Base-by-base conservation (phyloP, 2,888 invertebrate species). In the Palloptera scutellata region DNA sequence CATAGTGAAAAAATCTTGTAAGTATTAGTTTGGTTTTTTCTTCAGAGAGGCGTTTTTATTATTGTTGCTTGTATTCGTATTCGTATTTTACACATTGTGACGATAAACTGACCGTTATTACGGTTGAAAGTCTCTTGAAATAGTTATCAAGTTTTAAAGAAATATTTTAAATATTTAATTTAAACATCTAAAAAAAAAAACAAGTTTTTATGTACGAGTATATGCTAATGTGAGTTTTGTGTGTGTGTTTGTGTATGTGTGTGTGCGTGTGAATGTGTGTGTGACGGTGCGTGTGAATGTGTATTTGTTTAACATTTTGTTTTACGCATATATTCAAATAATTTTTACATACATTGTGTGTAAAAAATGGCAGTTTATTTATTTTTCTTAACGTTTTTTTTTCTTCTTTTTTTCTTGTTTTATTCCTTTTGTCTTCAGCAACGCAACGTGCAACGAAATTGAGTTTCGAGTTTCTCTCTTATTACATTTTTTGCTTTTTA, bases 331-430 rank as follows among this genome's bases (percentile, higher is more conserved):
- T 76, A 78, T 75, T 76, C 75, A 79, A 79, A 78, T 75, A 74
- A 72, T 75, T 77, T 77, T 76, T 74, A 75, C 75, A 76, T 79
- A 78, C 78, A 80, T 76, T 76, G 77, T 72, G 77, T 79, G 77
- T 81, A 79, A 76, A 81, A 82, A 82, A 82, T 81, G 81, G 81
- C 81, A 81, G 81, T 81, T 79, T 75, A 69, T 74, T 62, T 73
- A 61, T 64, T 48, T 62, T 63, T 64, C 66, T 30, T 30, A 30
- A 72, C 73, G 72, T 77, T 73, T 74, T 70, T 68, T 68, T 73
- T 43, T 68, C 69, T 48, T 52, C 8, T 40, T 17, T 61, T 40
- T 59, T 69, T 65, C 70, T 20, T 68, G 54, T 69, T 68, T 76
- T 75, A n/a, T n/a, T n/a, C n/a, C n/a, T n/a, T n/a, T n/a, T n/a